Percentiles rank a stretch among this genome's conserved stretches.
Evolutionary conservation across 1,140 invertebrate genomes (phyloP).

Genomic region (Anoplolepis gracilipes): DNA sequence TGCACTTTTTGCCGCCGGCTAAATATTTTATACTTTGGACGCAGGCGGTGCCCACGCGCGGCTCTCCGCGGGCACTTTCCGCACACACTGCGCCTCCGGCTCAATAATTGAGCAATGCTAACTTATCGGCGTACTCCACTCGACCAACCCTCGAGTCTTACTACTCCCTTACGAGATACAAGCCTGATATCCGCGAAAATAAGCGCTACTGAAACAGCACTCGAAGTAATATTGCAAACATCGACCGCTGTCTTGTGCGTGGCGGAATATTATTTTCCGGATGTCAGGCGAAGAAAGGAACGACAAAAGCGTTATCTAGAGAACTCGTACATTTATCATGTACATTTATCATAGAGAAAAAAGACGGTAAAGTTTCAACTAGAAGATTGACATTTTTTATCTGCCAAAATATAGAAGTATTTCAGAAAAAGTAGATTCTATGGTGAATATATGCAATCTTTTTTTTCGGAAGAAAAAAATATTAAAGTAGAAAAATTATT

Average conservation of each 20-base stretch:
- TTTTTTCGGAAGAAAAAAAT: not conserved
- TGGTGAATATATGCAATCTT: not conserved
- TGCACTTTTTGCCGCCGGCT: constrained; percentile 55
- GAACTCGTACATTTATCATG: constrained; percentile 35
- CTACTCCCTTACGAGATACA: constrained; percentile 15
- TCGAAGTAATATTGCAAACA: constrained; percentile 36
- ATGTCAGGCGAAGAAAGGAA: constrained; percentile 37
- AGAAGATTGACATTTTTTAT: constrained; percentile 13
- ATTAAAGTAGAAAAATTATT: not conserved
- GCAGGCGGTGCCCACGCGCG: constrained; percentile 47
- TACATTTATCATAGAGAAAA: constrained; percentile 21
- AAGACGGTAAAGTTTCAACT: not conserved
- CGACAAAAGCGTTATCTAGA: constrained; percentile 37
- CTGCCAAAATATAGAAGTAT: not conserved
- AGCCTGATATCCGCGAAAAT: constrained; percentile 10
- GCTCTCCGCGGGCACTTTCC: constrained; percentile 39
- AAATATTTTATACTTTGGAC: constrained; percentile 62
- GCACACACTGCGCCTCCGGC: constrained; percentile 19
- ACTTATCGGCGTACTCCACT: constrained; percentile 50
- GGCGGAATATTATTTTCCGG: constrained; percentile 44
- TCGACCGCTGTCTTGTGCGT: not conserved
- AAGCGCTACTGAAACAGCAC: not conserved
- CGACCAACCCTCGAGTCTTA: constrained; percentile 9
- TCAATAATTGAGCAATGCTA: constrained; percentile 48
- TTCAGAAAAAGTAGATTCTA: not conserved